phyloP scores from a whole-genome alignment of 2,113 vertebrate species.

The Anoplopoma fimbria region DNA sequence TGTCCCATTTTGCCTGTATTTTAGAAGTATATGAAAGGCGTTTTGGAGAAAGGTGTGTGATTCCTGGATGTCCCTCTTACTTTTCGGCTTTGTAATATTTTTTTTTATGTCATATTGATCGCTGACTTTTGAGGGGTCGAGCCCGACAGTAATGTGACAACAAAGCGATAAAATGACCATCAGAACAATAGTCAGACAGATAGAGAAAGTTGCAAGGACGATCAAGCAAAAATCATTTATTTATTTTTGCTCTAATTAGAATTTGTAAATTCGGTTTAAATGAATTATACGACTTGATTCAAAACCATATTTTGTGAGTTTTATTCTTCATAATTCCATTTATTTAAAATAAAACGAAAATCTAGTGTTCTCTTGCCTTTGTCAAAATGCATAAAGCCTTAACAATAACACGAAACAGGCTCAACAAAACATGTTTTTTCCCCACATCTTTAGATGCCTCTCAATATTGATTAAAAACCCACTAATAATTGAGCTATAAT shows the following conservation, averaged over 20 bases:
- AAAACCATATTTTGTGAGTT: background rate
- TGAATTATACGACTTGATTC: background rate
- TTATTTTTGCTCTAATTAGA: background rate
- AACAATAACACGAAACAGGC: background rate
- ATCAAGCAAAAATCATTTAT: background rate
- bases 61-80: constrained; percentile 72
- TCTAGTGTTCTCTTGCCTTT: background rate
- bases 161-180: constrained; percentile 73
- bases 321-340: background rate
- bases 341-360: background rate
- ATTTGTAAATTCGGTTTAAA: background rate
- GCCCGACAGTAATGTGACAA: constrained; percentile 78
- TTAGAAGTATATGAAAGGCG: constrained; percentile 80
- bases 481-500: background rate
- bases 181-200: constrained; percentile 40
- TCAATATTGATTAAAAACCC: background rate
- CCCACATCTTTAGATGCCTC: background rate
- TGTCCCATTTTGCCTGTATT: constrained; percentile 83
- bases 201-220: background rate
- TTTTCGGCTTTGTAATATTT: constrained; percentile 83
- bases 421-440: background rate
- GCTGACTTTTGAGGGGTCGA: constrained; percentile 65
- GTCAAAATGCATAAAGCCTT: background rate
- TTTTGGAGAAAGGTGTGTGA: constrained; percentile 78
- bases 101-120: constrained; percentile 83